phyloP scores from a whole-genome alignment of 2,797 vertebrate species.

The Yasuhikotakia modesta region DNA sequence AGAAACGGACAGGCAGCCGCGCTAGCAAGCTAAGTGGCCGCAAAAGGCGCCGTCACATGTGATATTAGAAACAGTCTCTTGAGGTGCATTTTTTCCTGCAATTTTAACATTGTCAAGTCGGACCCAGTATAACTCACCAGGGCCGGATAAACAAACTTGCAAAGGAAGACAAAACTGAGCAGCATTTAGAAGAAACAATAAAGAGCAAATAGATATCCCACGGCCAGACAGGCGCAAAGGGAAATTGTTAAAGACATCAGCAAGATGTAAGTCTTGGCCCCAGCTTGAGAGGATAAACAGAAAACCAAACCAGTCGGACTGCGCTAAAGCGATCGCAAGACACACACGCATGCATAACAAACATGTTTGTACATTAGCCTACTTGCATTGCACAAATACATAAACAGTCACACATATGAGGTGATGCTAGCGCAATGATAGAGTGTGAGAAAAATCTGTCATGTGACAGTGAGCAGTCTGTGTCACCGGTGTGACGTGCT shows the following conservation, averaged over 20 bases:
- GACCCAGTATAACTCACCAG: constrained; percentile 24
- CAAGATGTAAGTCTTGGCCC: constrained; percentile 47
- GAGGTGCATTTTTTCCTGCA: constrained; percentile 43
- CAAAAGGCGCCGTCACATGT: constrained; percentile 43
- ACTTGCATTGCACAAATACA: not conserved
- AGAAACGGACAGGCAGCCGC: constrained; percentile 17
- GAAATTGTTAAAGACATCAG: constrained; percentile 45
- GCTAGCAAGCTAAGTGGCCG: constrained; percentile 48
- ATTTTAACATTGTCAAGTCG: constrained; percentile 27
- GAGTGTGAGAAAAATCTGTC: constrained; percentile 42
- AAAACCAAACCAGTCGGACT: constrained; percentile 13
- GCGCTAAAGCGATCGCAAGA: not conserved
- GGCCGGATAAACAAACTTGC: constrained; percentile 29
- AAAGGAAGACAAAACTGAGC: constrained; percentile 43
- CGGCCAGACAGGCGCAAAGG: constrained; percentile 8
- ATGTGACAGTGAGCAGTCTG: constrained; percentile 53
- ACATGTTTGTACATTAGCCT: too few species aligned
- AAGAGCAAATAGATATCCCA: constrained; percentile 27
- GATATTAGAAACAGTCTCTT: constrained; percentile 43
- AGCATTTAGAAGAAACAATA: constrained; percentile 36
- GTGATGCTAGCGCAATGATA: not conserved
- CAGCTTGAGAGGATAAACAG: constrained; percentile 25
- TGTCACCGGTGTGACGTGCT: constrained; percentile 51
- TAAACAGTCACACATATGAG: not conserved
- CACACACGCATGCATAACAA: not conserved